These are phyloP conservation scores for Phyllostomus hastatus DNA, from an alignment of 2,113 vertebrate genomes.

Conservation along the genomic window DNA sequence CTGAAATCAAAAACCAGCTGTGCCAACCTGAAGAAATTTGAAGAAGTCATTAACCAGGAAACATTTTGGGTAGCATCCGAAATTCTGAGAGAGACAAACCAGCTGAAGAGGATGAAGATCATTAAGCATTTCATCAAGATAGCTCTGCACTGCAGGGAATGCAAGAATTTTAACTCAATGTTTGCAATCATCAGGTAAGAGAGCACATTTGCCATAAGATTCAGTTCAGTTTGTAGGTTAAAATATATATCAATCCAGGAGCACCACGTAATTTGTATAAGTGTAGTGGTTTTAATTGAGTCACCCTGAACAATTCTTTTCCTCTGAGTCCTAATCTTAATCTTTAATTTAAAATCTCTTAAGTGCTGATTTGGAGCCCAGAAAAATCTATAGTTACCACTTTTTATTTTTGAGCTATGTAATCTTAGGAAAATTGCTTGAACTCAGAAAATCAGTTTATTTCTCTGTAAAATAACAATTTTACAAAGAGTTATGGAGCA, in stretches of 20 bases:
- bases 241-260: not conserved
- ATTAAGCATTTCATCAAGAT: constrained; percentile 99
- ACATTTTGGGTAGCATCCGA: constrained; percentile 99
- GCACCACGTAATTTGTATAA: not conserved
- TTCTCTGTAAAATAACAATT: not conserved
- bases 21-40: constrained; percentile 94
- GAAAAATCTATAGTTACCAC: not conserved
- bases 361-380: not conserved
- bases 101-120: constrained; percentile 98
- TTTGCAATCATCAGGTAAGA: constrained; percentile 98
- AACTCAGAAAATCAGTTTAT: not conserved
- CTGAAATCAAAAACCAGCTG: constrained; percentile 90
- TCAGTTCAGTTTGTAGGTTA: not conserved
- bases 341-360: not conserved
- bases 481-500: not conserved
- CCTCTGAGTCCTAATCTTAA: not conserved
- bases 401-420: not conserved
- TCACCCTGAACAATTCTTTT: not conserved
- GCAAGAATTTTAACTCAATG: constrained; percentile 99
- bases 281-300: not conserved
- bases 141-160: constrained; percentile 97
- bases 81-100: constrained; percentile 95
- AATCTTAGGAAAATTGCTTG: not conserved
- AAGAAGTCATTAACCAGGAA: constrained; percentile 98
- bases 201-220: not conserved